phyloP scores from a whole-genome alignment of 2,888 invertebrate genomes.

The Drosophila setosimentum region DNA sequence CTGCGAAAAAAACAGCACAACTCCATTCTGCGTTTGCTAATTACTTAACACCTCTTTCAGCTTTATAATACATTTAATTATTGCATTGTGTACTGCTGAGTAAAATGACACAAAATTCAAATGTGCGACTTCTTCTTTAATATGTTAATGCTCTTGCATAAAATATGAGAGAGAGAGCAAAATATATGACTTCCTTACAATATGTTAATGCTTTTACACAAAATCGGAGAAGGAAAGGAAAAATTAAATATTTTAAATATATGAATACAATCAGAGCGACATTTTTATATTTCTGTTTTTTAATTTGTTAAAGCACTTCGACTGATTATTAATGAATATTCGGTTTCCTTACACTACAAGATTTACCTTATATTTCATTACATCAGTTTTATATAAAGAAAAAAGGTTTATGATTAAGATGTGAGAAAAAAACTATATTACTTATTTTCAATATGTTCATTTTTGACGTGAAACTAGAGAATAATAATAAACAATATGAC shows the following conservation, averaged over 20 bases:
- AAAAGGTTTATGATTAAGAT: not conserved
- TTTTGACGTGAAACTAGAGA: not conserved
- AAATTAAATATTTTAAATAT: not conserved
- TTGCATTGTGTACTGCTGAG: not conserved
- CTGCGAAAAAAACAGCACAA: slow-evolving; percentile 31
- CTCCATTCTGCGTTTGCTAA: slow-evolving; percentile 65
- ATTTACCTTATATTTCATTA: too few species aligned
- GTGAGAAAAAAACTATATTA: not conserved
- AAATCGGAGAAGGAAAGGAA: not conserved
- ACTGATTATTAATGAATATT: not conserved
- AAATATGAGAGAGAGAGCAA: too few species aligned
- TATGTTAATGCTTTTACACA: rapidly evolving
- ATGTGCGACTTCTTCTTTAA: not conserved
- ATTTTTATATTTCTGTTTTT: not conserved
- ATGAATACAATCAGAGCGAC: not conserved
- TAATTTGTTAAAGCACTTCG: not conserved
- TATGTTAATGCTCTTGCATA: too few species aligned
- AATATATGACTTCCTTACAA: too few species aligned
- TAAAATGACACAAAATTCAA: too few species aligned
- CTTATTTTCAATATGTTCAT: not conserved
- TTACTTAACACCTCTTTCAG: slow-evolving; percentile 69
- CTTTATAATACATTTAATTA: slow-evolving; percentile 56
- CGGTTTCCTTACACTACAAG: rapidly evolving
- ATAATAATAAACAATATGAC: not conserved
- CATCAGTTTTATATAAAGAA: too few species aligned